Base-by-base conservation (phyloP, 2,113 vertebrate genomes). In the Setophaga petechia region DNA sequence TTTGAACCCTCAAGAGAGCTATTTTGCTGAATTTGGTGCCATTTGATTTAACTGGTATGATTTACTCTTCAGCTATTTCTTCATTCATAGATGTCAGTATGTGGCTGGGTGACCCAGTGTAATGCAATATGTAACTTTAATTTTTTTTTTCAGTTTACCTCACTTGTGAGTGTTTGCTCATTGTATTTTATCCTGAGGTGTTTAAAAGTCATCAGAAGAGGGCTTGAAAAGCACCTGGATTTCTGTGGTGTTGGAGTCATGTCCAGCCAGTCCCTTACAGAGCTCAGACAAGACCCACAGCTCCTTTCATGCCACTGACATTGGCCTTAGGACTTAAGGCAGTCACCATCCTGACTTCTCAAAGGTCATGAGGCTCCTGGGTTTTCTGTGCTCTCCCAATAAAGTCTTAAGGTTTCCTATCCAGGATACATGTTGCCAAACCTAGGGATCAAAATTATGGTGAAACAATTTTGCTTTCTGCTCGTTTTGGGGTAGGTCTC, bases 51-150 rank as follows among this genome's bases (percentile, higher is more conserved):
- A 25, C 44, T 94, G 59, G 37, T 92, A 20, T 72, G 54, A 61
- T 95, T 91, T 89, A 73, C n/a, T 92, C 63, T 79, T 85, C 59
- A 93, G 33, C 28, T 58, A 19, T 83, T 66, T 68, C 95, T 37
- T 59, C 44, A 78, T 84, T 95, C 17, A 2, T 21, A 63, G 67
- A 79, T 57, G 10, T 72, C n/a, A 96, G 43, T 49, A 33, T 69
- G n/a, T 51, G 44, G 12, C 52, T 67, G 35, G 1, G 17, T 24
- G 28, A 94, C 37, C 24, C 22, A 68, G 51, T 18, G 35, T 39
- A 61, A 61, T 94, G 57, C 65, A 41, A 65, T 10, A 23, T 22
- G 47, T 18, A 15, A 13, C 6, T 47, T 39, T 1, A 30, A 13
- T 1, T 28, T 22, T 28, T 37, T 55, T 67, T 59, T 37, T 11